Base-by-base conservation (phyloP, 37 sponge, comb jelly and placozoan genomes). In the Aplysina aerophoba region DNA sequence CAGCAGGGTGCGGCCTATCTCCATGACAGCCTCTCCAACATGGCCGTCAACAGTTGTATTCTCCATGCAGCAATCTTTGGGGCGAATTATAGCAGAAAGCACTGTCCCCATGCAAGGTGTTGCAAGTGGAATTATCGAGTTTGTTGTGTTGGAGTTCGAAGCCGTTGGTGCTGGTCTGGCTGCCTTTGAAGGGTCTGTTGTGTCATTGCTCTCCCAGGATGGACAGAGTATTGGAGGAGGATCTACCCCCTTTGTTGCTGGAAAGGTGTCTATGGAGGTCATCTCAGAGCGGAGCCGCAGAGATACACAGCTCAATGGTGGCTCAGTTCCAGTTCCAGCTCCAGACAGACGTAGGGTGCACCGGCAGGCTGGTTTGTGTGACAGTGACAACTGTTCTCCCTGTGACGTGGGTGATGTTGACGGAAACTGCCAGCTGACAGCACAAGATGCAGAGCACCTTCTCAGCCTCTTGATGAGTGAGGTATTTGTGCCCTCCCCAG, bases 381-480 rank as follows among this genome's bases (percentile, higher is more conserved):
- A 58, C 3, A 36, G 64, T 11, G 19, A 19, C 50, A 27, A 20
- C 35, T 44, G 50, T 44, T 37, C 68, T 13, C 15, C 41, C 28
- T 55, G 89, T 20, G 54, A 90, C 27, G 65, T 74, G 8, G 96
- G 96, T 33, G 96, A 95, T 79, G 78, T 87, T 50, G 81, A 95
- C 73, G 91, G 91, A 11, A 83, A 95, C 82, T 87, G 93, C 31
- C 65, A 82, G 5, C 90, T 95, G 66, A 86, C 89, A 44, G 81
- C 84, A 0, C 55, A 78, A 33, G 96, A 95, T 82, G 31, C 83
- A 1, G 25, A 37, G 5, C 82, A 67, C 35, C 80, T 92, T n/a
- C 67, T 92, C 27, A 55, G 40, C 30, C 84, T 89, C 22, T 69
- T 66, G 0, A 25, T 81, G 20, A 19, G 58, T 50, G 31, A 38